Evolutionary conservation across 2,113 vertebrate species (phyloP).

Genomic region (Strix uralensis): DNA sequence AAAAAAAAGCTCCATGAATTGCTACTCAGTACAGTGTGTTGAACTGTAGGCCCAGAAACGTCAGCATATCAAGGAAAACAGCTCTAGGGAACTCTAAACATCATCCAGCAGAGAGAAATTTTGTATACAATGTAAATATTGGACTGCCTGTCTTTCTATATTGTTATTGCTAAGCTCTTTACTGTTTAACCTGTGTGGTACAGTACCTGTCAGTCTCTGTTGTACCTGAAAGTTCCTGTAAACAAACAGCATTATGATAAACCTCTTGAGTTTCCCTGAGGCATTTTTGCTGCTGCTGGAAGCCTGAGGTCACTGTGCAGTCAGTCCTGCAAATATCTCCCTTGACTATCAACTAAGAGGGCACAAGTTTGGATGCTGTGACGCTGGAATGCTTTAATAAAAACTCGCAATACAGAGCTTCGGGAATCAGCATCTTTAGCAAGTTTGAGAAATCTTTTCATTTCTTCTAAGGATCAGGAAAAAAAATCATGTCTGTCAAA

Average conservation of each 20-base stretch:
- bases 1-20: background rate
- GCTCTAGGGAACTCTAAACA: conserved; percentile 32
- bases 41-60: background rate
- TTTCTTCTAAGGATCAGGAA: conserved; percentile 77
- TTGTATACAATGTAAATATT: conserved; percentile 26
- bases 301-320: conserved; percentile 66
- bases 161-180: conserved; percentile 16
- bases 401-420: conserved; percentile 66
- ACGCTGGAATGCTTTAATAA: conserved; percentile 16
- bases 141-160: conserved; percentile 27
- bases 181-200: conserved; percentile 40
- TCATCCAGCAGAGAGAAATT: background rate
- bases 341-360: conserved; percentile 55
- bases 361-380: conserved; percentile 6
- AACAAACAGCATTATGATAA: conserved; percentile 66
- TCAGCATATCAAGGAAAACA: conserved; percentile 13
- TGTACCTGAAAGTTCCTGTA: conserved; percentile 61
- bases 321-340: conserved; percentile 60
- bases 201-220: conserved; percentile 48
- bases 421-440: conserved; percentile 77
- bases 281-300: conserved; percentile 46
- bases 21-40: background rate
- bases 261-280: conserved; percentile 48
- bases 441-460: conserved; percentile 77
- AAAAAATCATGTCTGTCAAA: conserved; percentile 80